Percentiles rank a stretch among this genome's conserved stretches.
phyloP scores from a whole-genome alignment of 2,888 invertebrate genomes.

The Mythimna albipuncta region DNA sequence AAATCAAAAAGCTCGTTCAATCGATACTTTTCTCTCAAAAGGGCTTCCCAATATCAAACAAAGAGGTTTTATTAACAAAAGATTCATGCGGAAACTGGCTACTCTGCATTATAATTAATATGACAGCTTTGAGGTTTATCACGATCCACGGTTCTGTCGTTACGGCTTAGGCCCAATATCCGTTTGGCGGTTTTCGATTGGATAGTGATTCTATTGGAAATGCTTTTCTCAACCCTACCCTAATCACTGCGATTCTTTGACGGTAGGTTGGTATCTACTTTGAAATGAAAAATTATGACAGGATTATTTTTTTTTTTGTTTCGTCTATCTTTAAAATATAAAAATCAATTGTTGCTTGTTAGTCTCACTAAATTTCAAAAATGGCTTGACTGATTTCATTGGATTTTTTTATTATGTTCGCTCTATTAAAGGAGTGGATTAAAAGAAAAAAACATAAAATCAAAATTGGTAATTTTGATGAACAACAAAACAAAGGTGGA shows the following conservation, averaged over 20 bases:
- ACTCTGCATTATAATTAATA: slow-evolving; percentile 68
- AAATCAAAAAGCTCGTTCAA: slow-evolving; percentile 19
- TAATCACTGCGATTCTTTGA: neutral
- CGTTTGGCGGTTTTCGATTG: slow-evolving; percentile 68
- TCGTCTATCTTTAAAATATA: neutral
- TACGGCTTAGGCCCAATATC: slow-evolving; percentile 71
- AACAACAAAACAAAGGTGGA: no score
- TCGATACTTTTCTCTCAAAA: slow-evolving; percentile 16
- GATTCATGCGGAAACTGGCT: slow-evolving; percentile 66
- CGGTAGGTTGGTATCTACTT: neutral
- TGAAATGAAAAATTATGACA: neutral
- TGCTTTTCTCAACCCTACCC: neutral
- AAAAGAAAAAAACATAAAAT: no score
- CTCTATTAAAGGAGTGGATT: no score
- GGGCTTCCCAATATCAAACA: slow-evolving; percentile 40
- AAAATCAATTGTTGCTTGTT: no score
- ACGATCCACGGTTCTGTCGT: slow-evolving; percentile 51
- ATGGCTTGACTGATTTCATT: no score
- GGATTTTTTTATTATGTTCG: no score
- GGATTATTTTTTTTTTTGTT: no score
- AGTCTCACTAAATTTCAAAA: no score
- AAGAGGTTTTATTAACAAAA: slow-evolving; percentile 65
- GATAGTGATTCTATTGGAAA: slow-evolving; percentile 38
- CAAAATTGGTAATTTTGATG: no score
- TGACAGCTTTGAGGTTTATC: slow-evolving; percentile 64